These are phyloP conservation scores for Knipowitschia caucasica DNA, from an alignment of 2,797 vertebrate genomes.

Conservation along the genomic window DNA sequence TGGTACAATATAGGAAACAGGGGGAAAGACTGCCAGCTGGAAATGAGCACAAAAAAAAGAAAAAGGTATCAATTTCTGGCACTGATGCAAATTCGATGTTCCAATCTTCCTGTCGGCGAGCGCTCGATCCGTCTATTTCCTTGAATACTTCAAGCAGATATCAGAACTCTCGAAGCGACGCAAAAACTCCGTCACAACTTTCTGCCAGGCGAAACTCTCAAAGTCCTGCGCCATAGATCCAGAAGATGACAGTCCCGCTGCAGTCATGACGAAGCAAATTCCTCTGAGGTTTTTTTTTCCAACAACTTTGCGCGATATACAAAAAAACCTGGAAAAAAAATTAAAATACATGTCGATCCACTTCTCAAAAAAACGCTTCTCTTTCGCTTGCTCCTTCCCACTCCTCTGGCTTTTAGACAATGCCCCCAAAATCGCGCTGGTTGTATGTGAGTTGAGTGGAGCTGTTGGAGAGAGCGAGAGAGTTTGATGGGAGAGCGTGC, in stretches of 20 bases:
- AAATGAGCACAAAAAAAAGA: too few relatives aligned
- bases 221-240: conserved; percentile 34
- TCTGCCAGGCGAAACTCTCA: not conserved
- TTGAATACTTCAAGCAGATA: conserved; percentile 32
- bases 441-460: conserved; percentile 48
- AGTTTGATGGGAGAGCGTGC: conserved; percentile 34
- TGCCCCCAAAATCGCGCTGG: conserved; percentile 51
- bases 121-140: conserved; percentile 8
- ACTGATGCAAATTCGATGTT: not conserved
- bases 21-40: conserved; percentile 32
- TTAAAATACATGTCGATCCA: conserved; percentile 25
- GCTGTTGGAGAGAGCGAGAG: conserved; percentile 38
- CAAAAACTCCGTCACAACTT: conserved; percentile 24
- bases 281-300: conserved; percentile 7
- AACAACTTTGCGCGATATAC: conserved; percentile 35
- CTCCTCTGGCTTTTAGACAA: conserved; percentile 68
- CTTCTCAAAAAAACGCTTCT: conserved; percentile 42
- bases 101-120: not conserved
- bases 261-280: conserved; percentile 7
- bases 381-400: conserved; percentile 49
- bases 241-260: conserved; percentile 29
- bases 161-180: conserved; percentile 30
- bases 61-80: not conserved
- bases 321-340: conserved; percentile 27
- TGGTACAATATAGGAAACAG: conserved; percentile 22